A percentile compares a stretch with the other conserved stretches of the same genome.
Evolutionary conservation across 2,113 vertebrate genomes (phyloP).

Genomic region (Sturnira hondurensis): DNA sequence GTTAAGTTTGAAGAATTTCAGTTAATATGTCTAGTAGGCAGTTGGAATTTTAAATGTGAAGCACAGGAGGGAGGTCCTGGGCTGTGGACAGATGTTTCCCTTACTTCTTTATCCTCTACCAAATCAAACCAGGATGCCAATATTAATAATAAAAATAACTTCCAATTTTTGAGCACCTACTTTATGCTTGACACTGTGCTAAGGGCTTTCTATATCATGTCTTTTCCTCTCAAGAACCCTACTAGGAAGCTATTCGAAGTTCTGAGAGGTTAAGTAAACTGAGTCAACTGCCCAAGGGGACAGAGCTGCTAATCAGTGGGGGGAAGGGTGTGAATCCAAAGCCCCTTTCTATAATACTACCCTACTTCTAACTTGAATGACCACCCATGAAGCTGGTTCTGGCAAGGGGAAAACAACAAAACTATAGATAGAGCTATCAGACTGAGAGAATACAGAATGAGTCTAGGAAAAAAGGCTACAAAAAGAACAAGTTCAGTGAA

Average conservation of each 20-base stretch:
- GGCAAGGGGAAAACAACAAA: slow-evolving; percentile 16
- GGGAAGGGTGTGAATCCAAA: background rate
- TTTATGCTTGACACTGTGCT: background rate
- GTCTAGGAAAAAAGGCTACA: background rate
- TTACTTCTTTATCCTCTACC: background rate
- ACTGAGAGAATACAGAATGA: background rate
- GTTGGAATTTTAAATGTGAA: slow-evolving; percentile 11
- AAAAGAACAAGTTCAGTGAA: background rate
- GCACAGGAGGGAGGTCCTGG: background rate
- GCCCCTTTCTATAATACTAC: background rate
- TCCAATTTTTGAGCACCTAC: background rate
- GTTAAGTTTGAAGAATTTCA: background rate
- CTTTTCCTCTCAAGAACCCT: background rate
- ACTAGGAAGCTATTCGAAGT: background rate
- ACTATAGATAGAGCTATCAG: background rate
- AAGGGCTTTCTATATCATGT: background rate
- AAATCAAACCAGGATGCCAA: background rate
- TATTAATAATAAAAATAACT: background rate
- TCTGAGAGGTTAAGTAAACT: slow-evolving; percentile 20
- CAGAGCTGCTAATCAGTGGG: background rate
- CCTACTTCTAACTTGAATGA: background rate
- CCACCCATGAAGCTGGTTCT: background rate
- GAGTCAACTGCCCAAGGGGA: background rate
- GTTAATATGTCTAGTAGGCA: background rate
- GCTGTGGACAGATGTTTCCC: background rate